Percentiles rank a stretch among this genome's conserved stretches.
phyloP scores from a whole-genome alignment of 2,113 vertebrate species.

The Vidua macroura region DNA sequence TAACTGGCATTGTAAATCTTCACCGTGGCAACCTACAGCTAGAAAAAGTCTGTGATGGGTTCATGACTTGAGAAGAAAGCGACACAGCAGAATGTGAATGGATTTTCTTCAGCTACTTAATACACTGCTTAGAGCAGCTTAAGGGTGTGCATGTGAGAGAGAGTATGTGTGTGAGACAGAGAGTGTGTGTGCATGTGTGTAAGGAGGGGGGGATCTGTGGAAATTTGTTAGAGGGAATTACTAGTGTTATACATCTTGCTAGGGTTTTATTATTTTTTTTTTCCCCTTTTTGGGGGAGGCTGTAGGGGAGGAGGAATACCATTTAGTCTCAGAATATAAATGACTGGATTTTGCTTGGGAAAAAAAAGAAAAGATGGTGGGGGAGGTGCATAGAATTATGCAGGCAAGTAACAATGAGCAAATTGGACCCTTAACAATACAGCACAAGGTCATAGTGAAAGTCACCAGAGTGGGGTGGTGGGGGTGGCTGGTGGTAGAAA shows the following conservation, averaged over 20 bases:
- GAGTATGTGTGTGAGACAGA: constrained; percentile 52
- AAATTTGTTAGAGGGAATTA: constrained; percentile 91
- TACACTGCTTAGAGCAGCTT: constrained; percentile 93
- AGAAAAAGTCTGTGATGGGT: constrained; percentile 86
- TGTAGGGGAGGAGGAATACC: constrained; percentile 79
- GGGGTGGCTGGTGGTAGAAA: constrained; percentile 87
- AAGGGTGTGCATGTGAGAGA: constrained; percentile 72
- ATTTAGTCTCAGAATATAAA: constrained; percentile 90
- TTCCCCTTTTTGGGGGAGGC: constrained; percentile 15
- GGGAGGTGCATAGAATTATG: constrained; percentile 87
- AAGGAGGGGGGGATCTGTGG: constrained; percentile 61
- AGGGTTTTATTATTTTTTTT: neutral
- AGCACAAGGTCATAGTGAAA: constrained; percentile 92
- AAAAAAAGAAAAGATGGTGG: constrained; percentile 51
- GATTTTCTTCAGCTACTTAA: constrained; percentile 89
- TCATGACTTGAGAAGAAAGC: constrained; percentile 87
- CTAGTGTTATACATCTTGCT: constrained; percentile 81
- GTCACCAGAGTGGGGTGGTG: constrained; percentile 81
- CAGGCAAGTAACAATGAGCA: constrained; percentile 91
- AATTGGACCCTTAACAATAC: constrained; percentile 85
- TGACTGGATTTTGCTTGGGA: constrained; percentile 83
- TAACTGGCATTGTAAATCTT: constrained; percentile 91
- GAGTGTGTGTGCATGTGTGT: constrained; percentile 27
- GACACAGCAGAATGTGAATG: constrained; percentile 83
- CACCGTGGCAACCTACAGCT: constrained; percentile 89